phyloP scores from a whole-genome alignment of 2,797 vertebrate species.

The Gymnopithys bicolor region DNA sequence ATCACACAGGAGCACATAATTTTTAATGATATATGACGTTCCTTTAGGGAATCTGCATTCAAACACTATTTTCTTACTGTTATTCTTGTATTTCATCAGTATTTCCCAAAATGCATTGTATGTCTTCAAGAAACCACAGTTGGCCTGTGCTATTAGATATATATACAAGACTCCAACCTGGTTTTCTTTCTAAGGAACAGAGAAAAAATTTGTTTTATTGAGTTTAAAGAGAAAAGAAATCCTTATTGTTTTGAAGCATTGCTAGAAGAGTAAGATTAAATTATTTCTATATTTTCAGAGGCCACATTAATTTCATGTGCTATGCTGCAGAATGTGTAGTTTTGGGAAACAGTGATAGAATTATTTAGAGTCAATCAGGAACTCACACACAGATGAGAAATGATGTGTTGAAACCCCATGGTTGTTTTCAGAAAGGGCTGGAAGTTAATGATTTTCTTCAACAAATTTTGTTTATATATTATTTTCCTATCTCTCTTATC shows the following conservation, averaged over 20 bases:
- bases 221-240: neutral
- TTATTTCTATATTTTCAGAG: neutral
- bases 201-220: neutral
- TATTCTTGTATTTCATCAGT: slow-evolving; percentile 19
- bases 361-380: neutral
- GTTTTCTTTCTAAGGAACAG: neutral
- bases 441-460: neutral
- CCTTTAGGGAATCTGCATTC: slow-evolving; percentile 23
- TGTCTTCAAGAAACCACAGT: slow-evolving; percentile 10
- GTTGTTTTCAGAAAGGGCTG: neutral
- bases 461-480: neutral
- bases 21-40: slow-evolving; percentile 16
- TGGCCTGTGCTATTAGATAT: neutral
- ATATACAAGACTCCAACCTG: neutral
- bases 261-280: neutral
- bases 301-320: neutral
- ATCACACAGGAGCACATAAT: slow-evolving; percentile 17
- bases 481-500: neutral
- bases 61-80: slow-evolving; percentile 14
- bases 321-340: neutral
- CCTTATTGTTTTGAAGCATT: neutral
- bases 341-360: neutral
- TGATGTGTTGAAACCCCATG: neutral
- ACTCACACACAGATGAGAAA: neutral
- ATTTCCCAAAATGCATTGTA: neutral